Percentiles rank a stretch among this genome's conserved stretches.
phyloP scores from a whole-genome alignment of 2,888 invertebrate genomes.

The Pecten maximus region DNA sequence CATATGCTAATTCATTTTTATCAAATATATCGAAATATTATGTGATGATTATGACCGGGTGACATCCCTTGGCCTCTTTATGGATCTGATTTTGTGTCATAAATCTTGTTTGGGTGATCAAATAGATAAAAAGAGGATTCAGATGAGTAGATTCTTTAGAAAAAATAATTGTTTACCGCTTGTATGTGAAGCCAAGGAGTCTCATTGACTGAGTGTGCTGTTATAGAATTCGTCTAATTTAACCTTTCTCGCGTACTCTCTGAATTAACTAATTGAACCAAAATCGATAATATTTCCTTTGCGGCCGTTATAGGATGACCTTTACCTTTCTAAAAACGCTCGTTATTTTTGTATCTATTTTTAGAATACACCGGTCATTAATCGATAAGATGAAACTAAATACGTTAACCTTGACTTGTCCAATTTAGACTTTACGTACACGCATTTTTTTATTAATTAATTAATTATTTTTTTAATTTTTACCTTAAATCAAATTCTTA shows the following conservation, averaged over 20 bases:
- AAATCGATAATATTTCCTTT: not conserved
- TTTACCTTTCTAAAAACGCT: not conserved
- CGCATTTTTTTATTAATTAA: no score
- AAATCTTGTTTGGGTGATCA: not conserved
- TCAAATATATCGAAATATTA: no score
- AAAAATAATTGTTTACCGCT: not conserved
- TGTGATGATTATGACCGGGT: no score
- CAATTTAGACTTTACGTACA: no score
- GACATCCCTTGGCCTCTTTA: not conserved
- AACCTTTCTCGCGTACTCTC: not conserved
- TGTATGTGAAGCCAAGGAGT: not conserved
- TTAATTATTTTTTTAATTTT: no score
- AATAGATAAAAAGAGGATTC: not conserved
- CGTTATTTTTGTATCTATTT: not conserved
- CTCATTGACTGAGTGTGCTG: not conserved
- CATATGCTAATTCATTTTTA: no score
- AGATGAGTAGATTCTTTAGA: not conserved
- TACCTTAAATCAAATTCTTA: no score
- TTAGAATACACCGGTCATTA: not conserved
- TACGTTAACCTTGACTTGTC: no score
- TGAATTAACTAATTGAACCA: not conserved
- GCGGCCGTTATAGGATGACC: not conserved
- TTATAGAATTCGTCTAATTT: not conserved
- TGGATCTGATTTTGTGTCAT: not conserved
- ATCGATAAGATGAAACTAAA: not conserved